Evolutionary conservation across 2,113 vertebrate species (phyloP).

Genomic region (Synchiropus splendidus): DNA sequence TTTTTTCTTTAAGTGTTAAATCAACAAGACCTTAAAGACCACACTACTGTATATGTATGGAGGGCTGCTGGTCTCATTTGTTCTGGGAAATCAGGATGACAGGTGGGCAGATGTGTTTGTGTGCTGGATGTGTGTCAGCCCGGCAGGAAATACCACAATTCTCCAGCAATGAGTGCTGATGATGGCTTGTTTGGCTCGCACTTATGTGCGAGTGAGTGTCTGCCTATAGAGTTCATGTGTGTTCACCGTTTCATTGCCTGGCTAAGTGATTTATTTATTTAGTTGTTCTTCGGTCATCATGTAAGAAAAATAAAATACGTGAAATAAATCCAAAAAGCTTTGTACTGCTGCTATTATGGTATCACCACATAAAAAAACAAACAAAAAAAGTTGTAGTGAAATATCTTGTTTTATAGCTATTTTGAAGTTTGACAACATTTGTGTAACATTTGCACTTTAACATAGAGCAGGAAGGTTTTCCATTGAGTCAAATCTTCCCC

Average conservation of each 20-base stretch:
- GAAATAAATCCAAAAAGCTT: no score
- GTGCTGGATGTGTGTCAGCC: slow-evolving; percentile 33
- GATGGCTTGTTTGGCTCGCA: slow-evolving; percentile 36
- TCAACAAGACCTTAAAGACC: slow-evolving; percentile 28
- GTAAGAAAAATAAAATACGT: no score
- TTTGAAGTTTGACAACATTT: no score
- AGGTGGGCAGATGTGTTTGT: slow-evolving; percentile 10
- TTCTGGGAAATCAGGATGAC: slow-evolving; percentile 19
- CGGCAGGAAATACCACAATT: slow-evolving; percentile 45
- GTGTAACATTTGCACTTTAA: no score
- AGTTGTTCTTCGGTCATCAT: no score
- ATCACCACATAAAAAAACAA: no score
- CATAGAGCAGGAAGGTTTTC: no score
- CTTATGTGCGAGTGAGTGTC: not conserved
- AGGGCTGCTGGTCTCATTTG: slow-evolving; percentile 18
- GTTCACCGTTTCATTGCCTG: not conserved
- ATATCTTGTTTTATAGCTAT: no score
- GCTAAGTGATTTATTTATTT: no score
- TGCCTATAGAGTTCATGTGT: not conserved
- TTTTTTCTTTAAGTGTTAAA: slow-evolving; percentile 34
- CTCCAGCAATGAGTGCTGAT: slow-evolving; percentile 27
- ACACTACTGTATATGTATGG: slow-evolving; percentile 29
- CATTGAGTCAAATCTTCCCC: no score
- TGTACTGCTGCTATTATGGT: no score
- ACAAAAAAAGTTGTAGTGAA: no score